A percentile compares a stretch with the other conserved stretches of the same genome.
Conservation (phyloP, 2,113 vertebrate species). For the Odocoileus hemionus region DNA sequence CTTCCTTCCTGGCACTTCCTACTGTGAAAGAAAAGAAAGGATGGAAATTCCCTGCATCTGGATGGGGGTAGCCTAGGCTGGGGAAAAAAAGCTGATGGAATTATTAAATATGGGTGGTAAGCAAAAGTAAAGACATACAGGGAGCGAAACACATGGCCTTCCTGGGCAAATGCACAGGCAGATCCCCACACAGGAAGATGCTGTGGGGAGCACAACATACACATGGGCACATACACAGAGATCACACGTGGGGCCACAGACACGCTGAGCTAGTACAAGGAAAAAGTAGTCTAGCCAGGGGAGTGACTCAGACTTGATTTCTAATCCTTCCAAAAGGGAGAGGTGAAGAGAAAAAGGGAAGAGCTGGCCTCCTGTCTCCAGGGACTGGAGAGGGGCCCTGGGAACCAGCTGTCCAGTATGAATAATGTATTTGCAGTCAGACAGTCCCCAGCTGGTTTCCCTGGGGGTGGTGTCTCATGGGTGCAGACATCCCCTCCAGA, state of each 20-base stretch:
- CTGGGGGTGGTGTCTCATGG: not conserved
- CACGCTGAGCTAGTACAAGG: not conserved
- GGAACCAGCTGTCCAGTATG: constrained; percentile 28
- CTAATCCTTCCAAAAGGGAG: constrained; percentile 31
- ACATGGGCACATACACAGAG: not conserved
- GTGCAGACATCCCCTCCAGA: not conserved
- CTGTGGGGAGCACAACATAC: not conserved
- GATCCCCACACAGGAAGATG: not conserved
- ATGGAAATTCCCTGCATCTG: constrained; percentile 64
- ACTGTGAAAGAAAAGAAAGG: constrained; percentile 27
- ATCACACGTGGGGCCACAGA: not conserved
- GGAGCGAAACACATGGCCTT: not conserved
- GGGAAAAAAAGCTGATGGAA: constrained; percentile 20
- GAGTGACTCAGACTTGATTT: constrained; percentile 47
- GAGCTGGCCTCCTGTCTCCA: constrained; percentile 8
- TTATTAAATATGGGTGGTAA: constrained; percentile 27
- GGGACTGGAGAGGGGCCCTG: not conserved
- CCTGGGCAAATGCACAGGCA: not conserved
- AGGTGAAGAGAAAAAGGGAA: constrained; percentile 17
- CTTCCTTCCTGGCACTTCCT: constrained; percentile 47
- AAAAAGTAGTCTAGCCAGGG: not conserved
- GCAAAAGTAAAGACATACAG: not conserved
- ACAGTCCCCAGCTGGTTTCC: not conserved
- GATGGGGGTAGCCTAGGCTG: not conserved
- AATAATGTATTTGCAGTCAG: constrained; percentile 48